A percentile compares a stretch with the other conserved stretches of the same genome.
Conservation (phyloP, 2,797 vertebrate genomes). For the Galago senegalensis region DNA sequence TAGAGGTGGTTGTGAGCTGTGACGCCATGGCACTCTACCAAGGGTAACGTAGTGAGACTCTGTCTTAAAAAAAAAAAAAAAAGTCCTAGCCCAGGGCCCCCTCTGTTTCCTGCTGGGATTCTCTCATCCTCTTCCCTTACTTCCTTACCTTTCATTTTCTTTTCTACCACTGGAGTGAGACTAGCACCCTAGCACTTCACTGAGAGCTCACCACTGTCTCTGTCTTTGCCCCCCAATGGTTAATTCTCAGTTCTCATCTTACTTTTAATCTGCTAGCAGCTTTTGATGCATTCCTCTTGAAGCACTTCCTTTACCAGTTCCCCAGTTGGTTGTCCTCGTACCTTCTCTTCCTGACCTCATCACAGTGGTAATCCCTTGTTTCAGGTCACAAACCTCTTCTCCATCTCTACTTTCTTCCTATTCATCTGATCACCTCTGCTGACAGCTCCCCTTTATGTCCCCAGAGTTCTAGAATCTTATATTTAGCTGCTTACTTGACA, state of each 20-base stretch:
- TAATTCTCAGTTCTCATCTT: neutral
- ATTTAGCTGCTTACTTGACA: neutral
- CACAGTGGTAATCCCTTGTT: neutral
- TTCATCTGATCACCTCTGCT: neutral
- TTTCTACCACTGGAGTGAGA: neutral
- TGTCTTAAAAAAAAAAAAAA: too few relatives aligned
- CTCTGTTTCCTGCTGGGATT: neutral
- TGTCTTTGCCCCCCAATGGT: neutral
- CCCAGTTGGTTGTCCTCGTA: neutral
- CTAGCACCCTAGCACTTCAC: neutral
- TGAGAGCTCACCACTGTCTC: neutral
- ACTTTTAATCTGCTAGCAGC: neutral
- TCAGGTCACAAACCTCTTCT: neutral
- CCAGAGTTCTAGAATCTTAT: neutral
- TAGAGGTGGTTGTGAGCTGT: too few relatives aligned
- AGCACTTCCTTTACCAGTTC: neutral
- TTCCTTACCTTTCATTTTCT: neutral
- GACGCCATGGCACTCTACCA: too few relatives aligned
- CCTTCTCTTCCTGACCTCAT: neutral
- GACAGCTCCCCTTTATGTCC: neutral
- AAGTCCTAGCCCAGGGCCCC: fast-evolving
- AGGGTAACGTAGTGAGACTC: too few relatives aligned
- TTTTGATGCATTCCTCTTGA: neutral
- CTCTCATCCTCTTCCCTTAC: neutral
- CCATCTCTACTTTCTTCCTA: neutral